Conservation (phyloP, 2,797 vertebrate genomes). For the Urocyon cinereoargenteus region DNA sequence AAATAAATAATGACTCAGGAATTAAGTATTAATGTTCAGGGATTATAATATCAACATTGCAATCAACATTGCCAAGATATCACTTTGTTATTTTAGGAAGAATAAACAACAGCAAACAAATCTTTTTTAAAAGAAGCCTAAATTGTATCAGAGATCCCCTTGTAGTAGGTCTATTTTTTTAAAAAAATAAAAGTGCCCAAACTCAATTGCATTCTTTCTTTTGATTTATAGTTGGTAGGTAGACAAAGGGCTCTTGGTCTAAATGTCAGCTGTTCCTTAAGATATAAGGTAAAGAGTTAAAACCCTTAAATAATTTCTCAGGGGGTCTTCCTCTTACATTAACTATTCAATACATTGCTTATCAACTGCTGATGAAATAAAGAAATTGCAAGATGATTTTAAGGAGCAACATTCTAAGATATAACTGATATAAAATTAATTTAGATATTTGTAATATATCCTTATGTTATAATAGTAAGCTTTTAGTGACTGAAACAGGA, state of each 20-base stretch:
- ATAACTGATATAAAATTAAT: constrained; percentile 26
- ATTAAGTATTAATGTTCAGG: constrained; percentile 55
- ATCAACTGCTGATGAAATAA: constrained; percentile 18
- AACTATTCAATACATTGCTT: constrained; percentile 1
- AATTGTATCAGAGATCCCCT: background rate
- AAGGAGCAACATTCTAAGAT: constrained; percentile 12
- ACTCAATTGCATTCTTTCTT: constrained; percentile 25
- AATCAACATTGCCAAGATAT: constrained; percentile 52
- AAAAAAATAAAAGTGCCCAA: background rate
- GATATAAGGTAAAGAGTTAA: background rate
- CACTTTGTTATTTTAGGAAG: constrained; percentile 67
- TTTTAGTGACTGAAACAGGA: constrained; percentile 31
- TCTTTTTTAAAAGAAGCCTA: constrained; percentile 21
- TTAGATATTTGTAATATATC: constrained; percentile 21
- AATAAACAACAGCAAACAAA: constrained; percentile 21
- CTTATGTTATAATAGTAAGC: background rate
- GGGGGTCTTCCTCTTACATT: background rate
- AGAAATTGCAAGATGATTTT: constrained; percentile 39
- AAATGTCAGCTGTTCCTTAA: constrained; percentile 32
- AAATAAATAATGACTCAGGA: constrained; percentile 74
- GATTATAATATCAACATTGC: constrained; percentile 67
- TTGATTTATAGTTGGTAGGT: background rate
- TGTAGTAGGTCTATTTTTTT: background rate
- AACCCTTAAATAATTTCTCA: background rate
- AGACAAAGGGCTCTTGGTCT: background rate